Conservation (phyloP, 2,797 vertebrate species). For the Sebastolobus altivelis region DNA sequence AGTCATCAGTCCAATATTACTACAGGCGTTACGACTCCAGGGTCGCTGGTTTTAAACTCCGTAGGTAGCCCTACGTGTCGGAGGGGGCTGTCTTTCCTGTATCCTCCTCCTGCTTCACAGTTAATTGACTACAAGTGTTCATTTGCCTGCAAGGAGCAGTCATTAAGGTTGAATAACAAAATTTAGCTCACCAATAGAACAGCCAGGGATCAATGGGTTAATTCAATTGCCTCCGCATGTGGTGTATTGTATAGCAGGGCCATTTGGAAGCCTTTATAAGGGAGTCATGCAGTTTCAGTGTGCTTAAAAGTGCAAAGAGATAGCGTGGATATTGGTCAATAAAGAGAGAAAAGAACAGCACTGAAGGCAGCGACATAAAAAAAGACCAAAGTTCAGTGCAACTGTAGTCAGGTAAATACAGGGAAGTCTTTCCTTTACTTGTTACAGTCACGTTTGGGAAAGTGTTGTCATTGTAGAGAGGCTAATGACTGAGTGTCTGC, state of each 20-base stretch:
- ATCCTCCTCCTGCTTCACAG: slow-evolving; percentile 62
- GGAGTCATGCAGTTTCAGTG: slow-evolving; percentile 72
- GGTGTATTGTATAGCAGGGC: slow-evolving; percentile 74
- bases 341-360: slow-evolving; percentile 37
- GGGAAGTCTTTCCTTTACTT: neutral
- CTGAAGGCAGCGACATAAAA: slow-evolving; percentile 54
- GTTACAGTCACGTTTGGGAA: slow-evolving; percentile 15
- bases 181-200: slow-evolving; percentile 74
- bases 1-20: slow-evolving; percentile 47
- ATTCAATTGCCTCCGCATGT: slow-evolving; percentile 80
- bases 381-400: slow-evolving; percentile 70
- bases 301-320: slow-evolving; percentile 71
- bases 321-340: slow-evolving; percentile 63
- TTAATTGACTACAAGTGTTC: slow-evolving; percentile 84
- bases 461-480: neutral
- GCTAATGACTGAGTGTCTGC: slow-evolving; percentile 17
- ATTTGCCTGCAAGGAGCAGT: slow-evolving; percentile 80
- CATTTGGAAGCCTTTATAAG: slow-evolving; percentile 70
- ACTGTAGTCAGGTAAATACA: slow-evolving; percentile 42
- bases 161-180: slow-evolving; percentile 82
- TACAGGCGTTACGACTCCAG: slow-evolving; percentile 36
- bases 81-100: slow-evolving; percentile 53
- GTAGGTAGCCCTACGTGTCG: slow-evolving; percentile 24
- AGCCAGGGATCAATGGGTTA: slow-evolving; percentile 82
- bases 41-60: slow-evolving; percentile 39